Conservation (phyloP, 2,888 invertebrate genomes). For the Torymus tubicola region DNA sequence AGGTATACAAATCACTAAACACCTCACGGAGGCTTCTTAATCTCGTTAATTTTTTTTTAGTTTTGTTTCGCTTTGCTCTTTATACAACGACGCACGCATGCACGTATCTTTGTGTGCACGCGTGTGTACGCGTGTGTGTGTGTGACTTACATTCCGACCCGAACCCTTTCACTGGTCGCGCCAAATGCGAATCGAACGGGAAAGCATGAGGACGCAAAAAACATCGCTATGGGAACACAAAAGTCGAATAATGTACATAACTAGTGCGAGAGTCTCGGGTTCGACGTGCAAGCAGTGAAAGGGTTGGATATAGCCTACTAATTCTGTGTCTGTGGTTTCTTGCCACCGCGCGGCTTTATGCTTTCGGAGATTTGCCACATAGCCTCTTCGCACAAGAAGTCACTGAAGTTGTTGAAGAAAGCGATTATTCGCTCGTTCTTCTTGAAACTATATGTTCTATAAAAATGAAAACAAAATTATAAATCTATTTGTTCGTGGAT, state of each 20-base stretch:
- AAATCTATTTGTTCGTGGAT: background rate
- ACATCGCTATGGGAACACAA: slow-evolving; percentile 2
- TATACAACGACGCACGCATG: slow-evolving; percentile 25
- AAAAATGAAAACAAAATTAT: slow-evolving; percentile 65
- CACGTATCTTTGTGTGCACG: too few species aligned
- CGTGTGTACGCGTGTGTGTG: too few species aligned
- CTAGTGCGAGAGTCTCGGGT: slow-evolving; percentile 57
- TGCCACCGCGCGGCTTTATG: slow-evolving; percentile 92
- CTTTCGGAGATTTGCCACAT: slow-evolving; percentile 99
- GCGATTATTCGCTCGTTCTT: slow-evolving; percentile 95
- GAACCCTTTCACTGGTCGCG: slow-evolving; percentile 65
- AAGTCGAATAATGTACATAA: slow-evolving; percentile 13
- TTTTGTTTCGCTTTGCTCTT: slow-evolving; percentile 19
- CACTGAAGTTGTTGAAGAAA: slow-evolving; percentile 98
- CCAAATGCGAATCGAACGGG: slow-evolving; percentile 41
- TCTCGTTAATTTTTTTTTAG: slow-evolving; percentile 16
- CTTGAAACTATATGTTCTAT: slow-evolving; percentile 93
- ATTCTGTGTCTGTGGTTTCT: slow-evolving; percentile 76
- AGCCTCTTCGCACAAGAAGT: slow-evolving; percentile 96
- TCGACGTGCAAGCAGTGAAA: slow-evolving; percentile 66
- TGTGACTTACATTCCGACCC: slow-evolving; percentile 29
- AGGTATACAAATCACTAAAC: slow-evolving; percentile 54
- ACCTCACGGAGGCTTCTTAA: slow-evolving; percentile 68
- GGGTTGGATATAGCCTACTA: slow-evolving; percentile 63
- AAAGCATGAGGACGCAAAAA: slow-evolving; percentile 17